Evolutionary conservation across 2,797 vertebrate genomes (phyloP).

Genomic region (Pitangus sulphuratus): DNA sequence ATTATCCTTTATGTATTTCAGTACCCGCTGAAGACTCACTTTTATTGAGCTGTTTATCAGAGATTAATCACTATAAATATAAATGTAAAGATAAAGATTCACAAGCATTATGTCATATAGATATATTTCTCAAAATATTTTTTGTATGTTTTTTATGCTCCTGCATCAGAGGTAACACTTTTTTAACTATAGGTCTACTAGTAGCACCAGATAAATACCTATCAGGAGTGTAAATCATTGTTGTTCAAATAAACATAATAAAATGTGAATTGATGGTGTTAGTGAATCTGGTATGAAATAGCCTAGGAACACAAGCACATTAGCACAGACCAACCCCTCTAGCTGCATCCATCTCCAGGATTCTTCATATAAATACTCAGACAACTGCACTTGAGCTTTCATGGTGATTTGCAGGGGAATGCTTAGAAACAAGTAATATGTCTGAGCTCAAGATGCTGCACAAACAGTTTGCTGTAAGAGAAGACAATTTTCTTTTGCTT

Average conservation of each 20-base stretch:
- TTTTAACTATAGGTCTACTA: background rate
- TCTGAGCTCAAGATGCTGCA: background rate
- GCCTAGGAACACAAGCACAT: background rate
- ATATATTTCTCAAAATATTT: background rate
- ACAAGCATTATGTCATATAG: background rate
- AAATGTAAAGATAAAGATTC: background rate
- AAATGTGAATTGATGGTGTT: background rate
- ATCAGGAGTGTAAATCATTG: background rate
- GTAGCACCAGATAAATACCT: background rate
- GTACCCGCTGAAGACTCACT: background rate
- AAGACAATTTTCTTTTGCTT: background rate
- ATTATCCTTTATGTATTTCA: background rate
- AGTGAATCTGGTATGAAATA: background rate
- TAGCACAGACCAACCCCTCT: background rate
- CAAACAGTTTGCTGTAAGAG: background rate
- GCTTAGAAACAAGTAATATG: background rate
- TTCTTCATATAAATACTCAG: background rate
- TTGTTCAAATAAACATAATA: background rate
- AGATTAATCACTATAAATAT: background rate
- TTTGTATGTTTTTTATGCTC: background rate
- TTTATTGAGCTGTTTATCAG: background rate
- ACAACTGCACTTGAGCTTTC: background rate
- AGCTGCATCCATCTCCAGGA: background rate
- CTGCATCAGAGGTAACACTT: background rate
- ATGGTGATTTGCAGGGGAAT: background rate